phyloP scores from a whole-genome alignment of 2,797 vertebrate genomes.

The Myioborus miniatus region DNA sequence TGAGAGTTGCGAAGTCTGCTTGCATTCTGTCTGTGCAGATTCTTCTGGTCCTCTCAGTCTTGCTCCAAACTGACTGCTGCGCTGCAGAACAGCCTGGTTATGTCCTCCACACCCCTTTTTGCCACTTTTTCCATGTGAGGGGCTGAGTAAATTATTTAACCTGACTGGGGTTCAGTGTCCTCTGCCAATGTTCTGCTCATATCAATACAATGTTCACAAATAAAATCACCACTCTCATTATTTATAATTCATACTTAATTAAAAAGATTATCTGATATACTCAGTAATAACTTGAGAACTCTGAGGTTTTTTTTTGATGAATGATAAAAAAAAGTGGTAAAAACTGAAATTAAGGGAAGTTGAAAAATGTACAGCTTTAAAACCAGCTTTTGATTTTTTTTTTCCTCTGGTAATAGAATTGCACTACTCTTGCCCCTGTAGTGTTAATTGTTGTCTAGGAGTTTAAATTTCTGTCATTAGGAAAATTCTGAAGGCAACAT shows the following conservation, averaged over 20 bases:
- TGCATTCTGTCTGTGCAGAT: background rate
- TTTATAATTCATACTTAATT: constrained; percentile 4
- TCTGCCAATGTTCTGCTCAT: background rate
- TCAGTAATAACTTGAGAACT: background rate
- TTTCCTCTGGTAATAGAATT: constrained; percentile 42
- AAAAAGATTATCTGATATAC: background rate
- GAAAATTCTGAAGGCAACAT: constrained; percentile 61
- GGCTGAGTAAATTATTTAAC: background rate
- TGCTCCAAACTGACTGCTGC: background rate
- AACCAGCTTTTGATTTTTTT: constrained; percentile 58
- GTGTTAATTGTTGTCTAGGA: constrained; percentile 70
- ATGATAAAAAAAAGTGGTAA: constrained; percentile 10
- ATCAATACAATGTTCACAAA: background rate
- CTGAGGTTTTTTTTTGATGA: background rate
- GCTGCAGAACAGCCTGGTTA: background rate
- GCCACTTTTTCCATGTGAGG: background rate
- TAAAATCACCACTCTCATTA: background rate
- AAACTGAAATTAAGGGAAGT: constrained; percentile 44
- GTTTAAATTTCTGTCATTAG: constrained; percentile 67
- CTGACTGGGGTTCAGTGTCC: background rate
- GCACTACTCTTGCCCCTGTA: constrained; percentile 46
- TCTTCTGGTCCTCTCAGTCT: background rate
- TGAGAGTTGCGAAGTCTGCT: background rate
- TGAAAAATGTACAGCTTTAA: constrained; percentile 43
- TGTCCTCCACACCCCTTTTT: background rate